Percentiles rank a stretch among this genome's conserved stretches.
Conservation (phyloP, 1,140 invertebrate genomes). For the Rhagoletis zephyria region DNA sequence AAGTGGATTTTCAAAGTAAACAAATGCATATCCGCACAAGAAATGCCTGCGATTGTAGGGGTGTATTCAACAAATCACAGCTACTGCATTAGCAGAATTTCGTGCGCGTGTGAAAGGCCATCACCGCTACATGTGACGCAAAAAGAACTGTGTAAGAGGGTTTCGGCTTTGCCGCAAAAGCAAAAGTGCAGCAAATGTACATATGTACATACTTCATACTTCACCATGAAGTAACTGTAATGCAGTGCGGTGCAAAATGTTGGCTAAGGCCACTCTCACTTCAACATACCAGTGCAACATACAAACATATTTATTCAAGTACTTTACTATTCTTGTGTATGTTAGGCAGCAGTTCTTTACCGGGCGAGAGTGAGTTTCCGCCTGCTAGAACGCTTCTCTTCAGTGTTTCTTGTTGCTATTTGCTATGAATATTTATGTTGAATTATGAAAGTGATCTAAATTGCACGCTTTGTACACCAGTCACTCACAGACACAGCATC, state of each 20-base stretch:
- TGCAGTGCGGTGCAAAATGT: neutral
- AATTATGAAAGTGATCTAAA: conserved; percentile 14
- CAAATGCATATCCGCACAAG: conserved; percentile 15
- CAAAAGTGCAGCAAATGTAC: conserved; percentile 17
- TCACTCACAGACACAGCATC: neutral
- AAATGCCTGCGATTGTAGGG: neutral
- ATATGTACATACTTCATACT: neutral
- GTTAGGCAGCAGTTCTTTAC: neutral
- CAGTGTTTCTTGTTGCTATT: neutral
- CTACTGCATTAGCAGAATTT: neutral
- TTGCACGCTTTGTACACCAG: neutral
- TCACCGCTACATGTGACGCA: neutral
- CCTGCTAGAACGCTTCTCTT: neutral
- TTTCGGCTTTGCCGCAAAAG: neutral
- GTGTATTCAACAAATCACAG: neutral
- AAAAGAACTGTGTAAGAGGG: neutral
- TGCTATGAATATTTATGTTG: neutral
- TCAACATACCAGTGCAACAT: neutral
- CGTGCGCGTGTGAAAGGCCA: neutral
- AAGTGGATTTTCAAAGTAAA: conserved; percentile 42
- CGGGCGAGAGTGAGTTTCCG: too few relatives aligned
- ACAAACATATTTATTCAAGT: neutral
- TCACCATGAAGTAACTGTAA: conserved; percentile 12
- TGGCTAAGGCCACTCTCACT: neutral
- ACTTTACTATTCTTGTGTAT: neutral